Base-by-base conservation (phyloP, 2,113 vertebrate species). In the Otocyon megalotis region DNA sequence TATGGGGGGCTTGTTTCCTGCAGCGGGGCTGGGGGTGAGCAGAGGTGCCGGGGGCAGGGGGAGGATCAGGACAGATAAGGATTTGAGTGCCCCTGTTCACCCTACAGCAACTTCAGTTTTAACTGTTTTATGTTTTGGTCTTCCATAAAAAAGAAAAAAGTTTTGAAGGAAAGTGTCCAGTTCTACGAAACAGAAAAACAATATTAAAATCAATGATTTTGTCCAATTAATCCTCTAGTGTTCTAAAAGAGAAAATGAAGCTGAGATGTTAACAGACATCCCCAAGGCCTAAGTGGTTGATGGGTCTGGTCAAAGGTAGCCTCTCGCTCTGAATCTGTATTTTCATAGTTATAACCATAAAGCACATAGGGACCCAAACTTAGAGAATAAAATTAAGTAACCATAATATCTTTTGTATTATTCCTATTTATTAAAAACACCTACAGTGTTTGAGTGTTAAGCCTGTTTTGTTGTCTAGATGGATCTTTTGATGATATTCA, bases 361-460 rank as follows among this genome's bases (percentile, higher is more conserved):
- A 32, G 37, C 26, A 77, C 0, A 22, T 11, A 56, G n/a, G 48
- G 48, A 54, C 37, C 1, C 0, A 84, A 81, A 62, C 3, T 37
- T 54, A 53, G 22, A 88, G 60, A 93, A 60, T 24, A 16, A 72
- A 35, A 7, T 48, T 79, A 74, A 79, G 26, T 79, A 37, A 54
- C 28, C 65, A 69, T 62, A 53, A 58, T 30, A 37, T 22, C 48
- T 20, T 53, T 91, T 63, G 30, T 43, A 54, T 71, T 69, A 67
- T 48, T 87, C 22, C 53, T 62, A 11, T 92, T 86, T 80, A 63
- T 85, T 94, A 12, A 86, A 93, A 89, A 84, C 17, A n/a, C 26
- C 62, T 60, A 53, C 4, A 69, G 0, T 72, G 5, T 88, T 89
- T 43, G 74, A n/a, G 2, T 48, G 14, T 71, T 88, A 92, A 80